Conservation (phyloP, 2,113 vertebrate species). For the Oxyura jamaicensis region DNA sequence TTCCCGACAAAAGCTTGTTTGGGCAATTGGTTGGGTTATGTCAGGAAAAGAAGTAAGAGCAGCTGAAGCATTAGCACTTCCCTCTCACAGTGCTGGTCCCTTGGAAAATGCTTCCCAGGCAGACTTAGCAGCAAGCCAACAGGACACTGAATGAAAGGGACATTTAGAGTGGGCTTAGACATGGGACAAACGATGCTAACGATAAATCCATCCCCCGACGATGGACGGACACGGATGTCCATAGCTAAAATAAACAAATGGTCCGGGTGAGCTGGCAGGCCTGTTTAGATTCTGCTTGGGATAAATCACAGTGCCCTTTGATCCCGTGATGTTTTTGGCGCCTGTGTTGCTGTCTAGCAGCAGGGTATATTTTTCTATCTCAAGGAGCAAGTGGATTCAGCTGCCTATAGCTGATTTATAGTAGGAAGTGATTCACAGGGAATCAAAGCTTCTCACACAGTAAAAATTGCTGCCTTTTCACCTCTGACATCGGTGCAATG, state of each 20-base stretch:
- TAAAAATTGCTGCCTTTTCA: conserved; percentile 60
- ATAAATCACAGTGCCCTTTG: conserved; percentile 73
- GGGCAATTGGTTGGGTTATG: not conserved
- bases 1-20: not conserved
- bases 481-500: not conserved
- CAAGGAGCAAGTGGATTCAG: conserved; percentile 58
- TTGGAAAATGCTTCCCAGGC: not conserved
- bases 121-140: not conserved
- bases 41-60: not conserved
- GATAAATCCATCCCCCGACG: conserved; percentile 32
- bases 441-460: conserved; percentile 52
- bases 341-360: conserved; percentile 74
- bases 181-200: conserved; percentile 30
- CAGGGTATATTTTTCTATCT: conserved; percentile 74
- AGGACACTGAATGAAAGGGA: conserved; percentile 32
- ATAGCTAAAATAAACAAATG: conserved; percentile 77
- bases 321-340: conserved; percentile 77
- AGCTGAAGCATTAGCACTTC: not conserved
- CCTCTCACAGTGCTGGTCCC: not conserved
- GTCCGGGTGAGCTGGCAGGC: conserved; percentile 15
- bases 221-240: conserved; percentile 57
- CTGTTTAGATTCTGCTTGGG: conserved; percentile 71
- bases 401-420: conserved; percentile 77
- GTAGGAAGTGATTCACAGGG: conserved; percentile 75
- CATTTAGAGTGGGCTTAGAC: not conserved